Base-by-base conservation (phyloP, 2,888 invertebrate species). In the Campoletis raptor region DNA sequence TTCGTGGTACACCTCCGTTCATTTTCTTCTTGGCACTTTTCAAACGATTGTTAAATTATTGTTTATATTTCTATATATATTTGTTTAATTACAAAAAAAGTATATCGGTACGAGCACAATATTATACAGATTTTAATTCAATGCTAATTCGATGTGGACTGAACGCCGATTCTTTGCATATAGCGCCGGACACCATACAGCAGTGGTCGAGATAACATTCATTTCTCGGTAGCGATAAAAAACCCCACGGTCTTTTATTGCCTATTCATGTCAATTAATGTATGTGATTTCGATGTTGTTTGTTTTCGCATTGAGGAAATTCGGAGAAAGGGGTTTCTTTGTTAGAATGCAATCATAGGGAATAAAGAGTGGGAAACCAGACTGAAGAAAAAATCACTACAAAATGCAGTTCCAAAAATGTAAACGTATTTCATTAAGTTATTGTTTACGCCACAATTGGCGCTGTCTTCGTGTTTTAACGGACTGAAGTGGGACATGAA, bases 271-370 rank as follows among this genome's bases (percentile, higher is more conserved):
- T 54, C 54, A 21, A 10, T 61, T 15, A 24, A 61, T 48, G 30
- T 61, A 61, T 61, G 30, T 30, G 30, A 61, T 61, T 61, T 61
- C 12, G 24, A 12, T 10, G 4, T 30, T 5, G 12, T 61, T 61
- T 30, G 30, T 61, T 30, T 61, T 15, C 30, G 30, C 61, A 61
- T 24, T 30, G 24, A 30, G 12, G 4, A 57, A 30, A 6, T 61
- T 61, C 10, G 15, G 7, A 61, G 61, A 61, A 61, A 61, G 61
- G 30, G 30, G 61, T 61, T 61, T 61, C 61, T 61, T 57, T 57
- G 57, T 57, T 57, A 6, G 3, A 30, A 61, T 15, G 15, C 24
- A 61, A 15, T 30, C 0, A 61, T 7, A 12, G 61, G 30, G 61
- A 30, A 61, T 12, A 30, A 61, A 30, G 30, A 61, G 15, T 61